Percentiles rank a stretch among this genome's conserved stretches.
These are phyloP conservation scores for Fulmarus glacialis DNA, from an alignment of 2,113 vertebrate genomes.

Conservation along the genomic window DNA sequence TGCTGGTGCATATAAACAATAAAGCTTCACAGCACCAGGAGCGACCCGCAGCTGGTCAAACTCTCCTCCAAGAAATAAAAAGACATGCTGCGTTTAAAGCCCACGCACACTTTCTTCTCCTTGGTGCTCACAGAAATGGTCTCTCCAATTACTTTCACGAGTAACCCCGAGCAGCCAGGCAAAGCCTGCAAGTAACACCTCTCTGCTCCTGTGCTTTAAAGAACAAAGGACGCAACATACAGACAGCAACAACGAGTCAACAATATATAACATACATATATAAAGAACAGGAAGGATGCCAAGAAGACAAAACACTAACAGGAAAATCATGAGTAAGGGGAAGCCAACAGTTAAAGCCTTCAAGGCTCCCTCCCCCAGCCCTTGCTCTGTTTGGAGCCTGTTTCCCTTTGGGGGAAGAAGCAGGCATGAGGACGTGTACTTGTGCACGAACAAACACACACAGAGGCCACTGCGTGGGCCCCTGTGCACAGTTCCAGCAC, in stretches of 20 bases:
- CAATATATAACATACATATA: neutral
- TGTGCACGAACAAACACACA: neutral
- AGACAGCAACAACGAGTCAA: neutral
- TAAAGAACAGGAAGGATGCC: slow-evolving; percentile 63
- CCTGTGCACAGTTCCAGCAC: neutral
- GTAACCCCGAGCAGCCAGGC: neutral
- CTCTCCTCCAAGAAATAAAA: neutral
- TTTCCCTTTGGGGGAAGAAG: slow-evolving; percentile 45
- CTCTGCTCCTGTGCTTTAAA: neutral
- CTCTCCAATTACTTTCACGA: neutral
- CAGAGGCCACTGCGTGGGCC: neutral
- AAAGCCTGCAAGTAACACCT: neutral
- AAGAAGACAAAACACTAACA: slow-evolving; percentile 69
- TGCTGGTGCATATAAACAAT: neutral
- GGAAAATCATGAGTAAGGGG: slow-evolving; percentile 53
- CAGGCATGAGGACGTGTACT: neutral
- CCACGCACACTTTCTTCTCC: neutral
- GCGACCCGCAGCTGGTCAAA: neutral
- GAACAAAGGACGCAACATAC: neutral
- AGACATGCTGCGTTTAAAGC: neutral
- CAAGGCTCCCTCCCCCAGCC: slow-evolving; percentile 38
- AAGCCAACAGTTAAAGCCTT: slow-evolving; percentile 36
- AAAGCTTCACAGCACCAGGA: neutral
- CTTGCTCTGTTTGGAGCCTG: slow-evolving; percentile 17
- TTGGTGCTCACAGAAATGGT: neutral